These are phyloP conservation scores for Dicerorhinus sumatrensis DNA, from an alignment of 2,113 vertebrate genomes.

Conservation along the genomic window DNA sequence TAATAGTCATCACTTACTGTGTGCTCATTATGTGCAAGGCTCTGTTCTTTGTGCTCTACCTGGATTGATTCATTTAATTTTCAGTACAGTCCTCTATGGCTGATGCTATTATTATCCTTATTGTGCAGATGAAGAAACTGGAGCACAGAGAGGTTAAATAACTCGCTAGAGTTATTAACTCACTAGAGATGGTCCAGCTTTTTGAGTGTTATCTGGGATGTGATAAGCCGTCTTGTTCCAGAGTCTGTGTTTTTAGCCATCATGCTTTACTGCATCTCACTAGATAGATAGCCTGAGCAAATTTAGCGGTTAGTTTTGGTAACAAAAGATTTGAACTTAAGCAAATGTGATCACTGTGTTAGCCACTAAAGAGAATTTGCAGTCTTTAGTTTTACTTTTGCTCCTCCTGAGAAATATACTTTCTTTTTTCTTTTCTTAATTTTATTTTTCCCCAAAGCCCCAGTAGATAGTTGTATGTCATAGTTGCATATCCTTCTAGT, in stretches of 20 bases:
- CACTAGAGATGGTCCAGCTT: background rate
- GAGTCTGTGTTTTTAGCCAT: conserved; percentile 46
- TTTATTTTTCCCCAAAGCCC: too few species aligned
- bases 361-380: background rate
- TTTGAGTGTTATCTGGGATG: conserved; percentile 15
- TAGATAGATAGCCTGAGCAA: background rate
- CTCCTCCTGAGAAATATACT: background rate
- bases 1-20: conserved; percentile 14
- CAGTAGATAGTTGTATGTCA: too few species aligned
- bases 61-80: conserved; percentile 44
- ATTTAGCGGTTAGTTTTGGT: conserved; percentile 15
- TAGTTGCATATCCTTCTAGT: too few species aligned
- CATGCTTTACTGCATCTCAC: background rate
- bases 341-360: background rate
- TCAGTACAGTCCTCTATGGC: background rate
- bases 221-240: background rate
- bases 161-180: background rate
- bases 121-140: conserved; percentile 27
- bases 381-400: background rate
- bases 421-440: conserved; percentile 11
- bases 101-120: background rate
- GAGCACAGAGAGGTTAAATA: conserved; percentile 47
- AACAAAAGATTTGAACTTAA: background rate
- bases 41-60: conserved; percentile 26
- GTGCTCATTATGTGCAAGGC: background rate